phyloP scores from a whole-genome alignment of 2,888 invertebrate species.

The Tribolium freemani region DNA sequence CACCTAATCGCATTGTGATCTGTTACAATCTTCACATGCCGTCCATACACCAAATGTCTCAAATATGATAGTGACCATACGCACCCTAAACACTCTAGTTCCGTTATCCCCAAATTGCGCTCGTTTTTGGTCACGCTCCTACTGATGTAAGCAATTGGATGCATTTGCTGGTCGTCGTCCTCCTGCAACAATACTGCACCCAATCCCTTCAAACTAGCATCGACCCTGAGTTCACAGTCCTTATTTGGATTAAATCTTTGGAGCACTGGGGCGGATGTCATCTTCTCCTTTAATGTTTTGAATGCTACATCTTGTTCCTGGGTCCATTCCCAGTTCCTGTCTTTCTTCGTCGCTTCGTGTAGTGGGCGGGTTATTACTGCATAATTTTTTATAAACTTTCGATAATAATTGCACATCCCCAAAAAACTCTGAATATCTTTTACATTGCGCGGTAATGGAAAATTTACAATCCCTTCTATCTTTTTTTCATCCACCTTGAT shows the following conservation, averaged over 20 bases:
- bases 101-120: constrained; percentile 43
- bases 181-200: constrained; percentile 47
- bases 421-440: constrained; percentile 42
- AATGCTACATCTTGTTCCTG: neutral
- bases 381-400: constrained; percentile 45
- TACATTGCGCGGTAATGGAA: neutral
- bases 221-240: constrained; percentile 43
- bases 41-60: constrained; percentile 44
- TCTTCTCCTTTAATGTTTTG: constrained; percentile 39
- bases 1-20: constrained; percentile 38
- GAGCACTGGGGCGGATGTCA: constrained; percentile 37
- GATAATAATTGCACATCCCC: constrained; percentile 48
- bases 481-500: too few relatives aligned
- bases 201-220: constrained; percentile 42
- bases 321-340: constrained; percentile 6
- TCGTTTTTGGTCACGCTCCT: constrained; percentile 46
- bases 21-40: constrained; percentile 40
- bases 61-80: constrained; percentile 45
- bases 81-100: constrained; percentile 43
- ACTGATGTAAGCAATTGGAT: constrained; percentile 49
- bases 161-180: constrained; percentile 26
- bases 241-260: constrained; percentile 35
- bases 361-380: constrained; percentile 42
- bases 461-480: too few relatives aligned
- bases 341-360: constrained; percentile 42